Evolutionary conservation across 2,113 vertebrate species (phyloP).

Genomic region (Lota lota): DNA sequence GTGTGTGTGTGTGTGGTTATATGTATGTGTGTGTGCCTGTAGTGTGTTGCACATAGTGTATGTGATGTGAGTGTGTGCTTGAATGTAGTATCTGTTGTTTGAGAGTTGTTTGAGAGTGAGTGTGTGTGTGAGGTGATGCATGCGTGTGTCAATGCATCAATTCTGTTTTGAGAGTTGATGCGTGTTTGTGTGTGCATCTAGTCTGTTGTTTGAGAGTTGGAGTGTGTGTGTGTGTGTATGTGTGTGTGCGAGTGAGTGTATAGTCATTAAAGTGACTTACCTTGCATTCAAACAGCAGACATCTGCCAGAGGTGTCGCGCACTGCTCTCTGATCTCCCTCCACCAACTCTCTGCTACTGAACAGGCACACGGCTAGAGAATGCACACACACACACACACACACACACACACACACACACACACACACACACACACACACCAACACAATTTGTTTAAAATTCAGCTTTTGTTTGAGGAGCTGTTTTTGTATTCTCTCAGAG

Average conservation of each 20-base stretch:
- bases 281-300: slow-evolving; percentile 92
- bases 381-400: slow-evolving; percentile 26
- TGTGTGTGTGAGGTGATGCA: neutral
- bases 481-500: neutral
- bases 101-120: too few species aligned
- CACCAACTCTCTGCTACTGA: slow-evolving; percentile 86
- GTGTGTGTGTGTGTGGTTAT: too few species aligned
- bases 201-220: too few species aligned
- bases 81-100: too few species aligned
- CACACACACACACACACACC: neutral
- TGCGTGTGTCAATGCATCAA: neutral
- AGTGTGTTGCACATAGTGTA: too few species aligned
- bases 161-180: neutral
- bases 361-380: slow-evolving; percentile 83
- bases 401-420: slow-evolving; percentile 14
- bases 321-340: slow-evolving; percentile 87
- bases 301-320: slow-evolving; percentile 84
- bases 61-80: too few species aligned
- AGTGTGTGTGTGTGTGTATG: slow-evolving; percentile 3
- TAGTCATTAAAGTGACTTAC: slow-evolving; percentile 70
- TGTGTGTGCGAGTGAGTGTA: slow-evolving; percentile 2
- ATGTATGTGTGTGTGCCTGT: too few species aligned
- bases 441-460: neutral
- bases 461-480: neutral
- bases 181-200: neutral